These are phyloP conservation scores for Asteroscopus sphinx DNA, from an alignment of 2,888 invertebrate genomes.

Conservation along the genomic window DNA sequence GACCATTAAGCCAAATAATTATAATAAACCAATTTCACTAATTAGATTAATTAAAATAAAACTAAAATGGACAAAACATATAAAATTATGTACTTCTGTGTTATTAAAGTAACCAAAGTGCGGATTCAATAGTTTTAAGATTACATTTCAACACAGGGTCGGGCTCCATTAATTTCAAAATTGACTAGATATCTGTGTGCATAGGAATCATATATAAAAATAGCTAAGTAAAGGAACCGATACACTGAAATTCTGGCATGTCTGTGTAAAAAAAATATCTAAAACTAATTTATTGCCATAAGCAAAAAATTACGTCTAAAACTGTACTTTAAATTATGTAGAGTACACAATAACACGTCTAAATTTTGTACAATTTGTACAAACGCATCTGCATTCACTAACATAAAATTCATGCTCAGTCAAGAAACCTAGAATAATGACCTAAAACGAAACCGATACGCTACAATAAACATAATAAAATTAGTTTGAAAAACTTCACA, in stretches of 20 bases:
- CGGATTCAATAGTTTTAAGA: constrained; percentile 75
- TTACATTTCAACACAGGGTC: constrained; percentile 77
- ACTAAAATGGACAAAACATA: constrained; percentile 85
- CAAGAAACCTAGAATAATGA: constrained; percentile 73
- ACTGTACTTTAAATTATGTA: constrained; percentile 86
- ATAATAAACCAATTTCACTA: constrained; percentile 82
- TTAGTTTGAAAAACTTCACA: constrained; percentile 69
- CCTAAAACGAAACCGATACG: constrained; percentile 67
- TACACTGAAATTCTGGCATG: constrained; percentile 86
- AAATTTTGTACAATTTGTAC: constrained; percentile 87
- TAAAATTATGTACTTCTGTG: constrained; percentile 83
- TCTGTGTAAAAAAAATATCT: constrained; percentile 78
- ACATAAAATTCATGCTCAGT: constrained; percentile 77
- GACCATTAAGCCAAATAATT: constrained; percentile 80
- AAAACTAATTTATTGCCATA: constrained; percentile 83
- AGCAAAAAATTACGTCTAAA: constrained; percentile 82
- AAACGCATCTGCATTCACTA: constrained; percentile 77
- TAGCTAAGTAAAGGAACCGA: constrained; percentile 88
- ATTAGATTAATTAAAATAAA: constrained; percentile 74
- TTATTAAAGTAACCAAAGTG: constrained; percentile 77
- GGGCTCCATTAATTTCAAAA: constrained; percentile 88
- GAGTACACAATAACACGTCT: constrained; percentile 83
- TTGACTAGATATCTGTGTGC: constrained; percentile 90
- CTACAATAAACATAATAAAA: constrained; percentile 65
- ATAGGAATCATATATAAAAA: constrained; percentile 88